A percentile compares a stretch with the other conserved stretches of the same genome.
These are phyloP conservation scores for Actinernus sp. DNA, from an alignment of 92 coral and sea anemone species.

Conservation along the genomic window DNA sequence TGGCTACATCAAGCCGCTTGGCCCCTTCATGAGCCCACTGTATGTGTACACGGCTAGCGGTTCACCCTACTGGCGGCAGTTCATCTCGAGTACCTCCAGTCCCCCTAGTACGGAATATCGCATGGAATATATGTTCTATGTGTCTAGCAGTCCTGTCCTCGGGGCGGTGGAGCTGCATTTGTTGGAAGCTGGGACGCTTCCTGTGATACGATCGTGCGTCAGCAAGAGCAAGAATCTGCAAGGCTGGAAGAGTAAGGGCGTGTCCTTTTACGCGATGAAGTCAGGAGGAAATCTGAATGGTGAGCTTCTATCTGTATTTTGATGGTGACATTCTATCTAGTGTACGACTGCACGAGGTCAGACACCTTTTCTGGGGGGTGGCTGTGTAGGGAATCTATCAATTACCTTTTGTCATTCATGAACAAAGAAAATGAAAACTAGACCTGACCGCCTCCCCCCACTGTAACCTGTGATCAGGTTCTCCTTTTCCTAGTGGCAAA, in stretches of 20 bases:
- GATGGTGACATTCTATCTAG: background rate
- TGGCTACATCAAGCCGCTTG: slow-evolving; percentile 75
- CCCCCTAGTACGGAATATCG: slow-evolving; percentile 97
- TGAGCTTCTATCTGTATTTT: background rate
- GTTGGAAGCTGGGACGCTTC: slow-evolving; percentile 87
- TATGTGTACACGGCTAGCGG: slow-evolving; percentile 96
- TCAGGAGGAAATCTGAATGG: slow-evolving; percentile 7
- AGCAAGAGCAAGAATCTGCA: slow-evolving; percentile 63
- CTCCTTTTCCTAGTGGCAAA: too few relatives aligned
- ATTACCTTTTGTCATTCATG: too few relatives aligned
- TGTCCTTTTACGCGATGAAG: slow-evolving; percentile 84
- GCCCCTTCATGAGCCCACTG: slow-evolving; percentile 77
- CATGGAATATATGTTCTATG: slow-evolving; percentile 90
- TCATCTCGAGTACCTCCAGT: slow-evolving; percentile 58
- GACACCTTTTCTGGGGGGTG: too few relatives aligned
- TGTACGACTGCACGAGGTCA: too few relatives aligned
- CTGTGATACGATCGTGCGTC: slow-evolving; percentile 90
- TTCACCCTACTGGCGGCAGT: slow-evolving; percentile 99
- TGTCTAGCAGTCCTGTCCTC: slow-evolving; percentile 66
- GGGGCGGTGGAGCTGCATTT: slow-evolving; percentile 80
- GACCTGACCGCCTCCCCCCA: too few relatives aligned
- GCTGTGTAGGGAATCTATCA: too few relatives aligned
- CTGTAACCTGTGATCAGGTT: too few relatives aligned
- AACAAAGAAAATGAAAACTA: too few relatives aligned
- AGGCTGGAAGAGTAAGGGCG: slow-evolving; percentile 97